These are phyloP conservation scores for Hystrix cristata DNA, from an alignment of 2,113 vertebrate species.

Conservation along the genomic window DNA sequence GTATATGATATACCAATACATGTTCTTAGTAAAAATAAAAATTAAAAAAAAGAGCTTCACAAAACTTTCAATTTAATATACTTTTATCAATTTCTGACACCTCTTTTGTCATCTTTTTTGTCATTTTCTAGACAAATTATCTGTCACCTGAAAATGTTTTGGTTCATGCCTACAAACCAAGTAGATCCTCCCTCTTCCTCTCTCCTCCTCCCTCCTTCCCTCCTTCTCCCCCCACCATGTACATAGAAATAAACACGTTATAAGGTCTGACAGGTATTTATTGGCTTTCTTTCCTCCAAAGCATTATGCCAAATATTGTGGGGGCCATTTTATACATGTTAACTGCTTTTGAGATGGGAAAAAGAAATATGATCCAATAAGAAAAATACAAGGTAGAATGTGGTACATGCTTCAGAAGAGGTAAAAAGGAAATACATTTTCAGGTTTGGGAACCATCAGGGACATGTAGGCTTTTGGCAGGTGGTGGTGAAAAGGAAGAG, in stretches of 20 bases:
- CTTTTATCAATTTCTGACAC: not conserved
- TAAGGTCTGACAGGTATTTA: not conserved
- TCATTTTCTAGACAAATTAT: conserved; percentile 35
- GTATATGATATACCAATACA: no score
- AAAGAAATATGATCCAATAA: not conserved
- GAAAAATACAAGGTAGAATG: conserved; percentile 15
- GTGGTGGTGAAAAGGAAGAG: not conserved
- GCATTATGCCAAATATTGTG: conserved; percentile 4
- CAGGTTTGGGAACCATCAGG: not conserved
- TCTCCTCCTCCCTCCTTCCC: not conserved
- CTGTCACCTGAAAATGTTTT: conserved; percentile 37
- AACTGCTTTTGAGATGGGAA: not conserved
- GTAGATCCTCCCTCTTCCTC: not conserved
- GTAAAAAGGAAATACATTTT: not conserved
- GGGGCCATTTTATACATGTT: not conserved
- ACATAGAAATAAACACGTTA: no score
- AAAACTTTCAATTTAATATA: not conserved
- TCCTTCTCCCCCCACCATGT: no score
- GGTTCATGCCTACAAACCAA: not conserved
- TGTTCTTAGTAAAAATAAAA: no score
- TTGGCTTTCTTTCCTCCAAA: not conserved
- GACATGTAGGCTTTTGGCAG: not conserved
- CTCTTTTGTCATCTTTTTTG: not conserved
- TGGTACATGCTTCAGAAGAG: not conserved
- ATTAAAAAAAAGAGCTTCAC: not conserved